Evolutionary conservation across 2,888 invertebrate genomes (phyloP).

Genomic region (Mayetiola destructor): DNA sequence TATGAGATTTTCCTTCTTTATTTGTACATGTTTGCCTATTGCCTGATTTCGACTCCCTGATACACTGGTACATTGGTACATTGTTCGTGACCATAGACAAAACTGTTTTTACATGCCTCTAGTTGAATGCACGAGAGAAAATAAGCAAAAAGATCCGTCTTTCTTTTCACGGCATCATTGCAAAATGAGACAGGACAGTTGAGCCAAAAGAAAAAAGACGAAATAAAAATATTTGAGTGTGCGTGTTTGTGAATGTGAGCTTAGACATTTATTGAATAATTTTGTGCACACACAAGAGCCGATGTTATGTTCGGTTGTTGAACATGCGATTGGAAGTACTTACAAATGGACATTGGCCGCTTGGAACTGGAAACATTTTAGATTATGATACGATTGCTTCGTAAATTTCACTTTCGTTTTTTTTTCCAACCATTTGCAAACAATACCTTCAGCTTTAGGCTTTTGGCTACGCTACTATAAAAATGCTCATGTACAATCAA

Average conservation of each 20-base stretch:
- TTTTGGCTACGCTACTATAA: too few relatives aligned
- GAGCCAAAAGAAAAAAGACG: background rate
- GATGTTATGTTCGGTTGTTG: constrained; percentile 5
- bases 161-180: background rate
- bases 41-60: background rate
- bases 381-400: too few relatives aligned
- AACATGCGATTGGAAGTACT: background rate
- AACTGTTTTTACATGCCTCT: background rate
- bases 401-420: too few relatives aligned
- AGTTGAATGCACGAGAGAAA: too few relatives aligned
- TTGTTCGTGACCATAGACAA: constrained; percentile 8
- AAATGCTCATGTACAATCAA: background rate
- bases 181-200: background rate
- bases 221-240: background rate
- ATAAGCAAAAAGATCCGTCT: too few relatives aligned
- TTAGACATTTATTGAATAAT: constrained; percentile 8
- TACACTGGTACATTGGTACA: background rate
- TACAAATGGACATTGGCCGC: too few relatives aligned
- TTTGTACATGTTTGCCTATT: background rate
- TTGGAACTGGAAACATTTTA: too few relatives aligned
- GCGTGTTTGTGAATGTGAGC: background rate
- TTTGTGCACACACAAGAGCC: background rate
- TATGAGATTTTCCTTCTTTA: constrained; percentile 10
- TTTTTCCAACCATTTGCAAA: too few relatives aligned
- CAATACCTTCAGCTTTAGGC: too few relatives aligned